These are phyloP conservation scores for Pomatorhinus ruficollis DNA, from an alignment of 2,113 vertebrate species.

Conservation along the genomic window DNA sequence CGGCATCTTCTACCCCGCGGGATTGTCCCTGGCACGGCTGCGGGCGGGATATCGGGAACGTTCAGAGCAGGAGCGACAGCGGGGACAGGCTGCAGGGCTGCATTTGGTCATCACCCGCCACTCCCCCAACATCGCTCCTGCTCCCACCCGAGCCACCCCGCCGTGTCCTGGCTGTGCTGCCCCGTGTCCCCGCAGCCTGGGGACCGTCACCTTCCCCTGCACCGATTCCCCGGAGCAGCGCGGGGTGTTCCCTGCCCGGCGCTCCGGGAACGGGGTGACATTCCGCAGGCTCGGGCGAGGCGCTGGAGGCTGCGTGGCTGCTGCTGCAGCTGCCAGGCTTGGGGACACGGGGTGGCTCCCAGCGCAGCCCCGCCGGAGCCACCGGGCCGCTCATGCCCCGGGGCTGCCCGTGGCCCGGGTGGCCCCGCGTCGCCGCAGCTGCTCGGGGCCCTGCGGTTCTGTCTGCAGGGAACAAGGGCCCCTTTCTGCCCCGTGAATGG, in stretches of 20 bases:
- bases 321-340: not conserved
- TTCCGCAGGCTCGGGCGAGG: rapidly evolving
- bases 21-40: rapidly evolving
- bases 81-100: not conserved
- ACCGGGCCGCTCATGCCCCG: not conserved
- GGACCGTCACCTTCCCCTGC: not conserved
- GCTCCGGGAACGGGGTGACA: rapidly evolving
- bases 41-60: not conserved
- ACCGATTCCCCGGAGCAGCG: rapidly evolving
- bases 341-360: not conserved
- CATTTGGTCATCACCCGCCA: rapidly evolving
- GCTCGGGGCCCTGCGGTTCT: not conserved
- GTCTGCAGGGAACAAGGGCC: conserved; percentile 55
- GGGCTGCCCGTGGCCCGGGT: not conserved
- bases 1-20: no score
- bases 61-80: rapidly evolving
- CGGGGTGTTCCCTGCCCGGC: not conserved
- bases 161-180: rapidly evolving
- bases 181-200: rapidly evolving
- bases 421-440: not conserved
- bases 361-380: not conserved
- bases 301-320: not conserved
- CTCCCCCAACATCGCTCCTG: not conserved
- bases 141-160: not conserved
- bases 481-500: conserved; percentile 45